Base-by-base conservation (phyloP, 2,888 invertebrate genomes). In the Corythucha ciliata region DNA sequence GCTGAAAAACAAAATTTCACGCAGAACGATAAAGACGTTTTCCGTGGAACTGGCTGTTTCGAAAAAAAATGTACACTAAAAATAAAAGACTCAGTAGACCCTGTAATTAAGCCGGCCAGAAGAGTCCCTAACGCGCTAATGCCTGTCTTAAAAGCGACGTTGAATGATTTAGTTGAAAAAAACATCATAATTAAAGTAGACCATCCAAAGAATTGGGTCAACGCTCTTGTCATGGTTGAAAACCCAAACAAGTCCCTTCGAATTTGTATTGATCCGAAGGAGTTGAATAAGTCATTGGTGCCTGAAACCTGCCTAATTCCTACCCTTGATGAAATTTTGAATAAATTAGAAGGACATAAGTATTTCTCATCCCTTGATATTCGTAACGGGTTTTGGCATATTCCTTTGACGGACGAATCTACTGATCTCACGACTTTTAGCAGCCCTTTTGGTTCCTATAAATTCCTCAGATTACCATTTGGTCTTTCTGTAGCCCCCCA, bases 391-490 rank as follows among this genome's bases (percentile, higher is more conserved):
- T 36, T 36, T 36, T 36, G 21, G 18, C 36, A 36, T 36, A 36
- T 36, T 36, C 18, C 18, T 20, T 36, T 36, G n/a, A 21, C 18
- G 6, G 36, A 36, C n/a, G 12, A 10, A 21, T 36, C 36, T n/a
- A 36, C 20, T 21, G 3, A 14, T 20, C 36, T 36, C 21, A 18
- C 21, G 36, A 36, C 14, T n/a, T 36, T 10, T 21, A 36, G 33
- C 33, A 33, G 14, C 16, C 14, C 33, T 33, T 16, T 14, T 29
- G 32, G n/a, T n/a, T n/a, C n/a, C 20, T 44, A 10, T 12, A 44
- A 26, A 26, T 44, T 44, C 27, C 44, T 44, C 20, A 25, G 44
- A 3, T 44, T 44, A 18, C 44, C 42, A 16, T 26, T 42, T 6
- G 44, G 42, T 16, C 8, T 42, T 26, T 22, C 6, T 5, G 20